Percentiles rank a stretch among this genome's conserved stretches.
phyloP scores from a whole-genome alignment of 2,113 vertebrate species.

The Mus pahari region DNA sequence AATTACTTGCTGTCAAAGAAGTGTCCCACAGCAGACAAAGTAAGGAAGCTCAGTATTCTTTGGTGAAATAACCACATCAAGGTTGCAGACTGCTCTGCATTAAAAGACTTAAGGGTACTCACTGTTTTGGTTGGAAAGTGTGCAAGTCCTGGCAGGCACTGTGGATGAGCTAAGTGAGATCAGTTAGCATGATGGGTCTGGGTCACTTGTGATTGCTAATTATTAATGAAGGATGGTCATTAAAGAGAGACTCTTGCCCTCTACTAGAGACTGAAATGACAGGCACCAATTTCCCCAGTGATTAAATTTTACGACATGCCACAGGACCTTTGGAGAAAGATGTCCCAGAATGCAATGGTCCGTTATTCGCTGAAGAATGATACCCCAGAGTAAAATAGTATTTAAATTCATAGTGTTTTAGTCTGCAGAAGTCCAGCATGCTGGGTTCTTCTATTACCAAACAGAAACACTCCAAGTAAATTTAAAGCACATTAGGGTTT shows the following conservation, averaged over 20 bases:
- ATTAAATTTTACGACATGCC: neutral
- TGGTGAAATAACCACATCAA: neutral
- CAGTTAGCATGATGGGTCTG: too few relatives aligned
- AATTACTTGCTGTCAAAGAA: neutral
- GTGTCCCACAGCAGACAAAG: neutral
- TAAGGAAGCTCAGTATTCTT: neutral
- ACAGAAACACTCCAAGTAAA: too few relatives aligned
- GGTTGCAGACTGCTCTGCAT: neutral
- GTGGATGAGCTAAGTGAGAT: neutral
- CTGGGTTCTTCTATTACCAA: too few relatives aligned
- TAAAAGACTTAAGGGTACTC: too few relatives aligned
- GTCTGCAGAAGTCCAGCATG: too few relatives aligned
- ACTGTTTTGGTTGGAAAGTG: too few relatives aligned
- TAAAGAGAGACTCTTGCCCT: neutral
- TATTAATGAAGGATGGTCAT: neutral
- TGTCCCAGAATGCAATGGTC: too few relatives aligned
- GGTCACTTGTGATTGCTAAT: neutral
- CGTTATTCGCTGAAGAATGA: too few relatives aligned
- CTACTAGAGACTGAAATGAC: neutral
- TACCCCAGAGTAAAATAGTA: too few relatives aligned
- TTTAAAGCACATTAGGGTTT: too few relatives aligned
- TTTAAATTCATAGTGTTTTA: too few relatives aligned
- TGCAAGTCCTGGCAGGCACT: neutral
- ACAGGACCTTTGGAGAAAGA: neutral
- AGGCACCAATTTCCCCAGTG: neutral